Evolutionary conservation across 2,797 vertebrate genomes (phyloP), one percentile per base, ranked within the genome.

Genomic region (Sebastes ruberrimus): DNA sequence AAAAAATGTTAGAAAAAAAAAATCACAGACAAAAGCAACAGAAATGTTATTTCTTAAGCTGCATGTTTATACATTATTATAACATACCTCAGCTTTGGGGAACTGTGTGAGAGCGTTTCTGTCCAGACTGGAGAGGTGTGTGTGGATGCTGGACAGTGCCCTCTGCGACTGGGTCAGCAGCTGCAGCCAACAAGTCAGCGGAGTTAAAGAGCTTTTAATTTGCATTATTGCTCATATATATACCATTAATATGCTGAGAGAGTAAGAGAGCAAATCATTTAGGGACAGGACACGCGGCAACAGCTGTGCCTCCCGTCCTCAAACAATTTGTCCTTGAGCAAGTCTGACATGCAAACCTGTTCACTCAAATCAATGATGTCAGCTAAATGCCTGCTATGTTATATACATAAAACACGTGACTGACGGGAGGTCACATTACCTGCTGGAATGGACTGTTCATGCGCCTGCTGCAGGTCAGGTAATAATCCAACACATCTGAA

Each of bases 401-500:
- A 63, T 53, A 46, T 57, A 71, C 20, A n/a, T 20, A 25, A 65
- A 16, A 64, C 53, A 28, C 55, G 57, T 52, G 70, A 67, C 23
- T 65, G 53, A 33, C 35, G n/a, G 71, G 74, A 70, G 80, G 71
- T 80, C 80, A 62, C 28, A 14, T 89, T 96, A 98, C 97, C 97
- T 97, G 97, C 89, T 97, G 97, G 91, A 97, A 98, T 4, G 97
- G 97, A 86, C 96, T 98, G 94, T 90, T 95, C 91, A 96, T 95
- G 42, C 93, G 96, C 82, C 96, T 94, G 93, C 90, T 96, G 95
- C 97, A 98, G 93, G 95, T 96, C 94, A 98, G 95, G 91, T 98
- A 98, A 91, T 98, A 98, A 88, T 96, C 97, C 96, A 98, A 88
- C 88, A 98, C 96, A 82, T 98, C 97, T 98, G 94, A 83, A 88